These are phyloP conservation scores for Typhlomys cinereus DNA, from an alignment of 2,113 vertebrate species.

Conservation along the genomic window DNA sequence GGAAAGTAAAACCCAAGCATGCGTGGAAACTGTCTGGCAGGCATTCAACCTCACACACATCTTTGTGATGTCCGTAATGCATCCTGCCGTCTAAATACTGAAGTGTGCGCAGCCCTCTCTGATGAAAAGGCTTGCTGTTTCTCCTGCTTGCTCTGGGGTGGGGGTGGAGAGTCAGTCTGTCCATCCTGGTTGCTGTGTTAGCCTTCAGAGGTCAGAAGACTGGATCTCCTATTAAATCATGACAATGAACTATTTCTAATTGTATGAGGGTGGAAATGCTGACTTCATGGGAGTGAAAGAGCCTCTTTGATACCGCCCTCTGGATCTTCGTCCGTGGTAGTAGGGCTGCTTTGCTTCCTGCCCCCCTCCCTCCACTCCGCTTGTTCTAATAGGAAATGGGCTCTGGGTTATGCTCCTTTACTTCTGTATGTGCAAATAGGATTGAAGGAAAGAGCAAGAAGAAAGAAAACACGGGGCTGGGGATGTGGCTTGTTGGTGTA, in stretches of 20 bases:
- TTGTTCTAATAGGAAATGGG: background rate
- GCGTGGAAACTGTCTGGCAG: background rate
- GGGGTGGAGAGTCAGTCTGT: background rate
- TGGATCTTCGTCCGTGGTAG: background rate
- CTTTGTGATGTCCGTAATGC: constrained; percentile 24
- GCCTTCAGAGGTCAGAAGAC: constrained; percentile 51
- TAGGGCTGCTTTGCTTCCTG: background rate
- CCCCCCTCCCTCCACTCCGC: background rate
- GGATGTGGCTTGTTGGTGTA: background rate
- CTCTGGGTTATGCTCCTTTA: background rate
- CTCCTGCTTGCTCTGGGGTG: background rate
- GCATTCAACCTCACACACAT: background rate
- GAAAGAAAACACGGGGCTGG: background rate
- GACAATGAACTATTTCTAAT: constrained; percentile 40
- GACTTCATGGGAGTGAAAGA: constrained; percentile 22
- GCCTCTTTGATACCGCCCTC: background rate
- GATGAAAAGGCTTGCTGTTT: constrained; percentile 56
- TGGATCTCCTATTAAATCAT: background rate
- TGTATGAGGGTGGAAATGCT: constrained; percentile 18
- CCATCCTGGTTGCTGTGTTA: constrained; percentile 44
- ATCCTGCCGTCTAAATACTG: constrained; percentile 2
- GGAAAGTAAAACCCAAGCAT: background rate
- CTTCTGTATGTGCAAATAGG: background rate
- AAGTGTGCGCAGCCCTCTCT: background rate
- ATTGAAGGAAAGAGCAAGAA: background rate